Conservation (phyloP, 30 jellyfish, hydroid and myxozoan species). For the Pseudorhiza aurosa region DNA sequence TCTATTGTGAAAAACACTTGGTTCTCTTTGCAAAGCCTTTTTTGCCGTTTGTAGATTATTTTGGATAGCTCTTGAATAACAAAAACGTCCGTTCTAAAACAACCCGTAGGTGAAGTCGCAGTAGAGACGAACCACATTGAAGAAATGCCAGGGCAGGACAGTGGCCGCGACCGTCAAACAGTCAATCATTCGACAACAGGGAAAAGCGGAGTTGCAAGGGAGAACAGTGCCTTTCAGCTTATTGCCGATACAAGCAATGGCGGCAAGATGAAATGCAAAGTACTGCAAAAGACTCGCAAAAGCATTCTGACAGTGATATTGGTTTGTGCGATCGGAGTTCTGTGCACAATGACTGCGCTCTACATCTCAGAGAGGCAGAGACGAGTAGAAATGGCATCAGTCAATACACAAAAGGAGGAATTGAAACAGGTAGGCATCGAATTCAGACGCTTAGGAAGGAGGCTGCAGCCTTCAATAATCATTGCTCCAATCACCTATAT, state of each 20-base stretch:
- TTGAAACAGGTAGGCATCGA: not conserved
- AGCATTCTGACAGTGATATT: not conserved
- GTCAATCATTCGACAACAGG: not conserved
- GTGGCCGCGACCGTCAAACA: too few relatives aligned
- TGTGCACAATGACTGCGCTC: constrained; percentile 54
- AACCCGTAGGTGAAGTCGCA: constrained; percentile 37
- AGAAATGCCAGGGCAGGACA: not conserved
- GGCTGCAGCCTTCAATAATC: too few relatives aligned
- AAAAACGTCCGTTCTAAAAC: too few relatives aligned
- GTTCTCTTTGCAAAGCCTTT: too few relatives aligned
- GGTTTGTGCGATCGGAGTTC: not conserved
- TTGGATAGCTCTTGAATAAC: too few relatives aligned
- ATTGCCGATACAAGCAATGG: constrained; percentile 20
- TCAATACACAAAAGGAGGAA: not conserved
- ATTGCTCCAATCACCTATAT: too few relatives aligned
- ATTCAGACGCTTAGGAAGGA: too few relatives aligned
- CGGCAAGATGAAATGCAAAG: constrained; percentile 1
- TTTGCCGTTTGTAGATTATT: too few relatives aligned
- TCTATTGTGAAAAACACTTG: too few relatives aligned
- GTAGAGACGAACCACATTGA: constrained; percentile 4
- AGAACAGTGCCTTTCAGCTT: constrained; percentile 47
- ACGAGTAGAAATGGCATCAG: not conserved
- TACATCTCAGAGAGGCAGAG: constrained; percentile 39
- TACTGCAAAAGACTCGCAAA: not conserved
- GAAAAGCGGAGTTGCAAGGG: constrained; percentile 22